Evolutionary conservation across 2,113 vertebrate species (phyloP).

Genomic region (Sinocyclocheilus anophthalmus): DNA sequence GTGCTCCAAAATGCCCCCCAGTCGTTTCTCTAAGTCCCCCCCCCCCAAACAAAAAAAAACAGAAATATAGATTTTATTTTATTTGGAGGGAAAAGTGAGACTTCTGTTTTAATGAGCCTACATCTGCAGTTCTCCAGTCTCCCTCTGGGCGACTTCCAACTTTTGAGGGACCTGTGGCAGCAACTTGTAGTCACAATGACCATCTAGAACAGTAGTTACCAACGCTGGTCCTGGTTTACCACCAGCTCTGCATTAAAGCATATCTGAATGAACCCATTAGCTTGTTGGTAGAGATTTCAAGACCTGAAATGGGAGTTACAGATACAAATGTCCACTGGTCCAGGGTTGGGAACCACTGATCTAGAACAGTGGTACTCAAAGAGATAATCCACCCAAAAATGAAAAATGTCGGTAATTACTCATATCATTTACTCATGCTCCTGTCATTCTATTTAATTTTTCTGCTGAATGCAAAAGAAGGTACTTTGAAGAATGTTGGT

Average conservation of each 20-base stretch:
- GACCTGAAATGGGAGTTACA: not conserved
- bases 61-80: conserved; percentile 73
- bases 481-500: too few relatives aligned
- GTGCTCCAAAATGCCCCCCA: conserved; percentile 75
- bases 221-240: conserved; percentile 18
- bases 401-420: too few relatives aligned
- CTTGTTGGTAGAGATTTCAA: not conserved
- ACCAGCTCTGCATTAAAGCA: too few relatives aligned
- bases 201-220: not conserved
- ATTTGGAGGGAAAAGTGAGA: conserved; percentile 21
- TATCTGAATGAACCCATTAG: not conserved
- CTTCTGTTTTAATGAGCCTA: conserved; percentile 67
- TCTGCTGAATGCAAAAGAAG: too few relatives aligned
- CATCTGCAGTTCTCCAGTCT: conserved; percentile 61
- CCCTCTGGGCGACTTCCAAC: conserved; percentile 63
- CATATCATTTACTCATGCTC: too few relatives aligned
- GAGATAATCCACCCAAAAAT: too few relatives aligned
- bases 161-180: not conserved
- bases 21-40: conserved; percentile 74
- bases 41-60: conserved; percentile 52
- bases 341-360: not conserved
- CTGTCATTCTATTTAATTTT: too few relatives aligned
- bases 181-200: not conserved
- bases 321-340: not conserved
- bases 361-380: not conserved